Base-by-base conservation (phyloP, 2,113 vertebrate species). In the Crocuta crocuta region DNA sequence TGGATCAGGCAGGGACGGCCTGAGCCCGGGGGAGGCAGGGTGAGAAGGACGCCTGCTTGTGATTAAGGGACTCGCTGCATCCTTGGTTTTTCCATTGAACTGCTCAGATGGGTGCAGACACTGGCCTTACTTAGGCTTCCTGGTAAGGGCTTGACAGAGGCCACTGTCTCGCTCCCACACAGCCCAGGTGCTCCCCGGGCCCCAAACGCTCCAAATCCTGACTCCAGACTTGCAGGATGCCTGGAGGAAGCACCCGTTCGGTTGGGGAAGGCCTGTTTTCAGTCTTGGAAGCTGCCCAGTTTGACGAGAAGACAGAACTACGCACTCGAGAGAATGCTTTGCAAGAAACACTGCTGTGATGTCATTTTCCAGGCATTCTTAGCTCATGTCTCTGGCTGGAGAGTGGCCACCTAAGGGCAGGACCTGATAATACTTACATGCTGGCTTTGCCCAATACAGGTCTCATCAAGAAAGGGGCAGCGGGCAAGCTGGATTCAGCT, bases 271-370 rank as follows among this genome's bases (percentile, higher is more conserved):
- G 63, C 23, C 73, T 82, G 24, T 16, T 65, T 35, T 39, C 24
- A 31, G 24, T 53, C 74, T 83, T 65, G 33, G 87, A 86, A 63
- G 68, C 50, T 92, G 26, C 73, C 74, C 50, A 31, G 39, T 53
- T 73, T 68, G 74, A 93, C 19, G 61, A 94, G 68, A 89, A 93
- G 74, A 73, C 81, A 73, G 92, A 93, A 76, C 66, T 84, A 39
- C 39, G 7, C 80, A 39, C 76, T 97, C 79, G 3, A 48, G 58
- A 93, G 82, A 91, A 48, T 50, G 35, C 53, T 91, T 78, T 61
- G 43, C 73, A 91, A 79, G 94, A 68, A 73, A 23, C 61, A 50
- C 26, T 91, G 23, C 45, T 78, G 6, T 91, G 66, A 48, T 53
- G 78, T 45, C 65, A 81, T 65, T 63, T 95, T 2, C 4, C 55